Base-by-base conservation (phyloP, 2,888 invertebrate species). In the Hypomecis punctinalis region DNA sequence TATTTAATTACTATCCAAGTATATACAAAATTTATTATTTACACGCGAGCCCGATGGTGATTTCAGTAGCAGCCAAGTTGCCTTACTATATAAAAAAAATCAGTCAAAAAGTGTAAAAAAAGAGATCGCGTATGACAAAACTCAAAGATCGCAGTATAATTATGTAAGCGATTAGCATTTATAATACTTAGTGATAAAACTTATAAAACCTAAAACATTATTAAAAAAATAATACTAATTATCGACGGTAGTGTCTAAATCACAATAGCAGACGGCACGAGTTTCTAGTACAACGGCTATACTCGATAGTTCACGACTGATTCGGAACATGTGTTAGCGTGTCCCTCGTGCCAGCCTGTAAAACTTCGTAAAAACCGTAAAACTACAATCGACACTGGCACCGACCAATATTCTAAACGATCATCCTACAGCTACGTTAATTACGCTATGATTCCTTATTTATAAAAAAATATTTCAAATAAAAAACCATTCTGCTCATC, bases 91-190 rank as follows among this genome's bases (percentile, higher is more conserved):
- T 67, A 71, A 67, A 70, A n/a, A 70, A 86, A 86, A 86, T 90
- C 90, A 90, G 90, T 90, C 89, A 54, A 82, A 84, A 82, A 79
- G 71, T 72, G 73, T 79, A 81, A 68, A 81, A 66, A 67, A 65
- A 67, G 85, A 86, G 84, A 86, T 84, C 80, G 74, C 77, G 77
- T 77, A 77, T 75, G 75, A 76, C 68, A 73, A 76, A 82, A 79
- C 72, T 61, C 59, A 78, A 73, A 75, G 69, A 80, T 82, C 79
- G 79, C 79, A 80, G 77, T 84, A 79, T 79, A 62, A 74, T 63
- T 76, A 23, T 23, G 23, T 76, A 82, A 82, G 73, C 74, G 73
- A 76, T 49, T 61, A 56, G 82, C 81, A 82, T 82, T 80, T 83
- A 81, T 83, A 76, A 83, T 79, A 83, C 77, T 76, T 67, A 74